These are phyloP conservation scores for Pangasius larnaudii DNA, from an alignment of 2,797 vertebrate species.

Conservation along the genomic window DNA sequence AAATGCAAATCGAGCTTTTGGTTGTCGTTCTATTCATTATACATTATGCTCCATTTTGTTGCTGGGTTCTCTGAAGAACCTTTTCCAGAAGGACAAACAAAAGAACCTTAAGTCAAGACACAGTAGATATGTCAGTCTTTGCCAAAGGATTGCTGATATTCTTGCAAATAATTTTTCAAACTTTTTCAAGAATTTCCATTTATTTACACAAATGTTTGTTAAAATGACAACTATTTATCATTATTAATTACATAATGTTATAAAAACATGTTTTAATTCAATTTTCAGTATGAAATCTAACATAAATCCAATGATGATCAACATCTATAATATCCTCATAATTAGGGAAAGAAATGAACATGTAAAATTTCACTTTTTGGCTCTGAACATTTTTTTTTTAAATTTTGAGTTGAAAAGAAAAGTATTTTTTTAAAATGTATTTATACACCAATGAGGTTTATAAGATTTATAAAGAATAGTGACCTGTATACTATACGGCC, in stretches of 20 bases:
- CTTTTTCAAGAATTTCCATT: background rate
- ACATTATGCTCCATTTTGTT: background rate
- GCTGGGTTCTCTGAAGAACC: background rate
- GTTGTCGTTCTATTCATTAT: background rate
- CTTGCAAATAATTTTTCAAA: background rate
- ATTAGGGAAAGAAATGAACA: too few relatives aligned
- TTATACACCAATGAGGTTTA: too few relatives aligned
- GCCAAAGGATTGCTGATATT: background rate
- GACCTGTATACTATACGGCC: too few relatives aligned
- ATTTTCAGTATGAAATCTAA: background rate
- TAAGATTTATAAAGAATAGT: background rate
- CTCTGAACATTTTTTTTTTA: too few relatives aligned
- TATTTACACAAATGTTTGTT: background rate
- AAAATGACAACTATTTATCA: background rate
- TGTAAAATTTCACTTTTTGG: too few relatives aligned
- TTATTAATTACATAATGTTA: background rate
- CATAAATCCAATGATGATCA: background rate
- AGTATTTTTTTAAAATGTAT: too few relatives aligned
- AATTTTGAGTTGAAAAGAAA: too few relatives aligned
- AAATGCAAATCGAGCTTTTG: background rate
- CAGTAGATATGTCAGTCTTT: background rate
- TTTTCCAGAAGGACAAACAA: background rate
- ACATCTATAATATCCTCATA: too few relatives aligned
- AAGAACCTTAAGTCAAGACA: background rate
- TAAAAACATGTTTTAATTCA: background rate